Evolutionary conservation across 2,113 vertebrate genomes (phyloP).

Genomic region (Psilopsiagon aymara): DNA sequence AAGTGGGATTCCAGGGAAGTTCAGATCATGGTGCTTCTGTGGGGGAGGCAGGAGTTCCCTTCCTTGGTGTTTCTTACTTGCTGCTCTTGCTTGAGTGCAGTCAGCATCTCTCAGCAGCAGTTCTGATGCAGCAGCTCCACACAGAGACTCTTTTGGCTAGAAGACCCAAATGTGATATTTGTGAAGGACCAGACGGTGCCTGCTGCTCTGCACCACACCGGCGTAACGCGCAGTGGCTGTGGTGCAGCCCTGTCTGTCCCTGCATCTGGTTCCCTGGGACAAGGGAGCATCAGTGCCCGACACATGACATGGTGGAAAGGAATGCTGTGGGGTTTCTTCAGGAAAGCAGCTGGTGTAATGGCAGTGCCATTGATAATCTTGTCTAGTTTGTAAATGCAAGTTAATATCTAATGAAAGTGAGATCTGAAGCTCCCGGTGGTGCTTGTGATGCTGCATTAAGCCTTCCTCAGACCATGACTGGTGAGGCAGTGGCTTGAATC

Average conservation of each 20-base stretch:
- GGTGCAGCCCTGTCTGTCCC: not conserved
- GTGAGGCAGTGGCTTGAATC: not conserved
- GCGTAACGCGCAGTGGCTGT: accelerated
- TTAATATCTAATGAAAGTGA: not conserved
- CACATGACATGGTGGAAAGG: not conserved
- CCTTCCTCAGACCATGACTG: accelerated
- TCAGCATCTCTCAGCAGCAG: not conserved
- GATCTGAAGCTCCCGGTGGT: not conserved
- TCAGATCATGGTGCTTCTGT: not conserved
- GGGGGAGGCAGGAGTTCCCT: not conserved
- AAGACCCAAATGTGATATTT: not conserved
- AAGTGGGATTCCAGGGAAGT: not conserved
- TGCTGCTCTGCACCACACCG: not conserved
- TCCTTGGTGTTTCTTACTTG: not conserved
- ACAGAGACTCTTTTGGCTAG: not conserved
- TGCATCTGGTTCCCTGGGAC: not conserved
- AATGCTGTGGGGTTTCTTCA: not conserved
- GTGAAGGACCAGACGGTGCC: accelerated
- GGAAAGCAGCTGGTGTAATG: not conserved
- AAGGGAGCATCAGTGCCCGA: not conserved
- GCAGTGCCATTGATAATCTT: not conserved
- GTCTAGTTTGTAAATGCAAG: not conserved
- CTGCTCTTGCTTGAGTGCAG: accelerated
- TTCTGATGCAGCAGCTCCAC: not conserved
- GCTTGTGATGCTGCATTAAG: not conserved